Evolutionary conservation across 2,113 vertebrate genomes (phyloP).

Genomic region (Geococcyx californianus): DNA sequence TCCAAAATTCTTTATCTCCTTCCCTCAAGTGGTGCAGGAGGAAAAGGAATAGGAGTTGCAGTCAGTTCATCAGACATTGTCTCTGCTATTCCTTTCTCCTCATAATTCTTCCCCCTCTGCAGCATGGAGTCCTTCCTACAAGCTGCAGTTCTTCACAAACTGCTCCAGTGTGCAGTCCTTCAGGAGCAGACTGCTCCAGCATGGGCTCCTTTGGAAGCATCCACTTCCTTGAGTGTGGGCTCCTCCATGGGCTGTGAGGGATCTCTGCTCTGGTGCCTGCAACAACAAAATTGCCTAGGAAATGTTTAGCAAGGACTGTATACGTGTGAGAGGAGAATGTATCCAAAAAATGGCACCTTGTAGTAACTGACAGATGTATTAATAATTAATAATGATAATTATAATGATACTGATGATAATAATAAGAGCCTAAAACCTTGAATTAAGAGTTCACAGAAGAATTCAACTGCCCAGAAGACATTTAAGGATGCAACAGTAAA

Average conservation of each 20-base stretch:
- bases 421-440: not conserved
- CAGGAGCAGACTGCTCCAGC: too few species aligned
- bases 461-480: not conserved
- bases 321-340: not conserved
- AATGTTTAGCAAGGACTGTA: not conserved
- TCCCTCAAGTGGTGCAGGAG: rapidly evolving
- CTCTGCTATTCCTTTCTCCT: not conserved
- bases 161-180: too few species aligned
- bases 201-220: too few species aligned
- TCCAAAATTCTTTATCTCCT: not conserved
- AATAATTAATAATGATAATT: not conserved
- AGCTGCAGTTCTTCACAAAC: too few species aligned
- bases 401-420: too few species aligned
- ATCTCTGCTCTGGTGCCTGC: too few species aligned
- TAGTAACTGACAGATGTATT: not conserved
- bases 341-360: not conserved
- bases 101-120: too few species aligned
- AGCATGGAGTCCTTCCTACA: too few species aligned
- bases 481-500: not conserved
- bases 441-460: not conserved
- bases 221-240: too few species aligned
- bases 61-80: not conserved
- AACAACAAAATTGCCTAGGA: not conserved
- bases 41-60: rapidly evolving
- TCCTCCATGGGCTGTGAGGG: too few species aligned